Percentiles rank a stretch among this genome's conserved stretches.
Conservation (phyloP, 2,888 invertebrate species). For the Cylloceria caligata region DNA sequence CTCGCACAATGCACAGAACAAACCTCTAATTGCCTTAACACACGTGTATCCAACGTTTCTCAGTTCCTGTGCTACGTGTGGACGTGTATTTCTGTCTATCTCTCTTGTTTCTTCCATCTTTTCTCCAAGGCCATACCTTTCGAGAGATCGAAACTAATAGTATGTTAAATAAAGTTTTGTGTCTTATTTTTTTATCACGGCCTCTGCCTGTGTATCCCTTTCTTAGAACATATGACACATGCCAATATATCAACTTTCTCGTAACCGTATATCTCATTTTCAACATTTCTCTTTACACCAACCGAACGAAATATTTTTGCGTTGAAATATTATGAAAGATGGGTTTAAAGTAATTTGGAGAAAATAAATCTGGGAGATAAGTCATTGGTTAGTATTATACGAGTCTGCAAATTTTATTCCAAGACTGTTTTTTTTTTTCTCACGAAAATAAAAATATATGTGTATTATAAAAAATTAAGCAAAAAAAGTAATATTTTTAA, state of each 20-base stretch:
- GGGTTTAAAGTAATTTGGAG: background rate
- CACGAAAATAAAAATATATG: background rate
- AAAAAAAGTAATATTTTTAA: background rate
- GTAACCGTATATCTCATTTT: background rate
- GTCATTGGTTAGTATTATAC: background rate
- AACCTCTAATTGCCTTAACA: slow-evolving; percentile 50
- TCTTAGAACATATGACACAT: slow-evolving; percentile 7
- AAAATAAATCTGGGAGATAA: slow-evolving; percentile 5
- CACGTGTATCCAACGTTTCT: background rate
- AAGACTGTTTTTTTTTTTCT: background rate
- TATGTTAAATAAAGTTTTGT: slow-evolving; percentile 20
- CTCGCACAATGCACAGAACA: slow-evolving; percentile 22
- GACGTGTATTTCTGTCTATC: background rate
- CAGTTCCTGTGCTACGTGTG: slow-evolving; percentile 8
- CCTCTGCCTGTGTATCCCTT: slow-evolving; percentile 7
- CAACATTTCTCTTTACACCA: background rate
- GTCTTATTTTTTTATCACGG: slow-evolving; percentile 11
- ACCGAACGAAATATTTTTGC: background rate
- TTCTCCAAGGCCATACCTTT: slow-evolving; percentile 44
- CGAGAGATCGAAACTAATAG: slow-evolving; percentile 22
- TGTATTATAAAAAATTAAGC: too few relatives aligned
- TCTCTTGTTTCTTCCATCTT: slow-evolving; percentile 28
- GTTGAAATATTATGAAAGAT: background rate
- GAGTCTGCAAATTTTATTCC: background rate
- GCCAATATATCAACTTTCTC: slow-evolving; percentile 13